Base-by-base conservation (phyloP, 2,888 invertebrate genomes). In the Tetranychus piercei region DNA sequence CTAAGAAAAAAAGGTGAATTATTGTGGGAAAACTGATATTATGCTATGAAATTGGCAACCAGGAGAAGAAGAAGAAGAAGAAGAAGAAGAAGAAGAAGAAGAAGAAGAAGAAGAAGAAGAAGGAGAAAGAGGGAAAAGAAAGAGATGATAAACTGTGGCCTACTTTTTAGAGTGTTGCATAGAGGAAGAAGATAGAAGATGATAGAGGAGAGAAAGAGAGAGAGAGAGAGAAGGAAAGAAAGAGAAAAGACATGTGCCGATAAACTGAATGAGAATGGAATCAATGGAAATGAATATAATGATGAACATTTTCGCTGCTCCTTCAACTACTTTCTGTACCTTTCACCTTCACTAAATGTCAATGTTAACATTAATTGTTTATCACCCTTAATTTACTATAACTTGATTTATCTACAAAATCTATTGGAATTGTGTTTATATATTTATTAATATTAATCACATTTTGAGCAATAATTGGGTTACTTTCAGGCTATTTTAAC, bases 171-270 rank as follows among this genome's bases (percentile, higher is more conserved):
- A 9, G 9, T 55, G 34, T 34, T 34, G 5, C 34, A 34, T 34
- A 34, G 34, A 34, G 34, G 34, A 34, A 34, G 34, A 34, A 34
- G 34, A 34, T 34, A 34, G 34, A 34, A 34, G 34, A 34, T 34
- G 34, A 34, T 34, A 34, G 34, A 34, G 34, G 34, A 34, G 66
- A 8, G 66, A 66, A 20, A 66, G 66, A 66, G 11, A 66, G 67
- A 67, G 67, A 66, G 66, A 66, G 11, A 66, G 67, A 67, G 67
- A 67, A n/a, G n/a, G 67, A 67, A 22, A 69, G 69, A 69, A 22
- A 69, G 69, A 69, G 22, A 22, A 69, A 22, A 69, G 22, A 20
- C 69, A 11, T 20, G 69, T 69, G 67, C 8, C 20, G n/a, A 23
- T 20, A 22, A 23, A 22, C 11, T 20, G 11, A 8, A 23, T 20